phyloP scores from a whole-genome alignment of 2,797 vertebrate genomes.

The Pipistrellus kuhlii region DNA sequence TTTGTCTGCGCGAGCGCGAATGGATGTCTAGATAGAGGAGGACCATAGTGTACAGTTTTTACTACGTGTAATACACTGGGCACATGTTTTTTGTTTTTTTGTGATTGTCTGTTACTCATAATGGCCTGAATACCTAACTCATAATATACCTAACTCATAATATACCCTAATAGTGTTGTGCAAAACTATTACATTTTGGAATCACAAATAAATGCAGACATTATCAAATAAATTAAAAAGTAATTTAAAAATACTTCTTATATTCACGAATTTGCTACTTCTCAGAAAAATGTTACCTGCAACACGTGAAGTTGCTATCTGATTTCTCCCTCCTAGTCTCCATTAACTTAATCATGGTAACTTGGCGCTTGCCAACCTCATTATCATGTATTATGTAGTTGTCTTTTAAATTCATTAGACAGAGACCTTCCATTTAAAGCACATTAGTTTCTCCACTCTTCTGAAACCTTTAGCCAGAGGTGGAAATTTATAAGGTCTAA shows the following conservation, averaged over 20 bases:
- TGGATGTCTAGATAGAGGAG: neutral
- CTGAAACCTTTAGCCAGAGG: slow-evolving; percentile 64
- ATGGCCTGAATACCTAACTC: neutral
- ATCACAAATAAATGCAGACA: neutral
- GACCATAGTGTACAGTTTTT: neutral
- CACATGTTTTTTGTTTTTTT: neutral
- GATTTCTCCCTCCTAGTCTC: neutral
- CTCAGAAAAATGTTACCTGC: neutral
- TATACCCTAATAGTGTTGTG: neutral
- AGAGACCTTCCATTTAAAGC: slow-evolving; percentile 63
- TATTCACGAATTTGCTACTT: slow-evolving; percentile 14
- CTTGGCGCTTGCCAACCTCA: slow-evolving; percentile 45
- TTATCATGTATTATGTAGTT: slow-evolving; percentile 65
- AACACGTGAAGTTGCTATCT: neutral
- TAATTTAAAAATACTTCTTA: neutral
- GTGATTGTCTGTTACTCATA: neutral
- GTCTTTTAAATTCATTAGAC: slow-evolving; percentile 66
- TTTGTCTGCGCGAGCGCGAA: too few relatives aligned
- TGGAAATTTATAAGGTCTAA: slow-evolving; percentile 64
- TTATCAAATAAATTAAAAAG: neutral
- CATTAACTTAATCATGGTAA: slow-evolving; percentile 64
- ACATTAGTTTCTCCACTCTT: slow-evolving; percentile 63
- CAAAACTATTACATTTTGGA: neutral
- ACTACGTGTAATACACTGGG: fast-evolving
- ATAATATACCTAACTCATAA: fast-evolving